phyloP scores from a whole-genome alignment of 2,888 invertebrate species.

The Lysandra coridon region DNA sequence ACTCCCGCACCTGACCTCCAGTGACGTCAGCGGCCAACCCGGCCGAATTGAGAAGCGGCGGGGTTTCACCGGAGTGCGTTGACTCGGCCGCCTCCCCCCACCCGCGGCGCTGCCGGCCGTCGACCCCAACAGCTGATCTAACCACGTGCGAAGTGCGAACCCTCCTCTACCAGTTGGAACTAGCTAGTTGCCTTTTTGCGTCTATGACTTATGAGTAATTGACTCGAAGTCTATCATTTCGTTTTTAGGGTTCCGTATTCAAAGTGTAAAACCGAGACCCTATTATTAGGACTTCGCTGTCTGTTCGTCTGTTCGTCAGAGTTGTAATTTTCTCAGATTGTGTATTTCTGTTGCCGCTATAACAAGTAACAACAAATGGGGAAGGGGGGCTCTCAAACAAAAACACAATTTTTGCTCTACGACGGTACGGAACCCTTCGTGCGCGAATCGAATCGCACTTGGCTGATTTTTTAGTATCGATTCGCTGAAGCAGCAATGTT shows the following conservation, averaged over 20 bases:
- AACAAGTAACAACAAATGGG: too few species aligned
- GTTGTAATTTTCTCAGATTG: neutral
- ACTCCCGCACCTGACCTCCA: conserved; percentile 37
- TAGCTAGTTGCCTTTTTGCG: conserved; percentile 44
- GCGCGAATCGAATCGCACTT: neutral
- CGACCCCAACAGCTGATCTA: conserved; percentile 49
- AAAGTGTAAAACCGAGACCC: neutral
- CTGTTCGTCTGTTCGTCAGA: neutral
- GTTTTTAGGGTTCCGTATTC: conserved; percentile 30
- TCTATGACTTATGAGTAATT: conserved; percentile 42
- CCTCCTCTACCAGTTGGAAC: conserved; percentile 38
- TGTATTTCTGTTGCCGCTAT: neutral
- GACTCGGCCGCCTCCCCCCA: conserved; percentile 40
- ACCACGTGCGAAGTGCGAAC: conserved; percentile 43
- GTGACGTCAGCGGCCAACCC: conserved; percentile 21
- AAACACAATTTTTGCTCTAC: neutral
- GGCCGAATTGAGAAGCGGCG: conserved; percentile 21
- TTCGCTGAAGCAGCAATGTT: conserved; percentile 35
- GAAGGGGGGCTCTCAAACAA: neutral
- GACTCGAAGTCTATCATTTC: conserved; percentile 42
- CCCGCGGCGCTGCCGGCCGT: conserved; percentile 35
- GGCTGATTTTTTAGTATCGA: conserved; percentile 34
- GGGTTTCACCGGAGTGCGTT: conserved; percentile 41
- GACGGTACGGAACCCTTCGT: neutral
- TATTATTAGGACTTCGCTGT: neutral